A percentile compares a stretch with the other conserved stretches of the same genome.
These are phyloP conservation scores for Galaxias olidus DNA, from an alignment of 2,797 vertebrate genomes.

Conservation along the genomic window DNA sequence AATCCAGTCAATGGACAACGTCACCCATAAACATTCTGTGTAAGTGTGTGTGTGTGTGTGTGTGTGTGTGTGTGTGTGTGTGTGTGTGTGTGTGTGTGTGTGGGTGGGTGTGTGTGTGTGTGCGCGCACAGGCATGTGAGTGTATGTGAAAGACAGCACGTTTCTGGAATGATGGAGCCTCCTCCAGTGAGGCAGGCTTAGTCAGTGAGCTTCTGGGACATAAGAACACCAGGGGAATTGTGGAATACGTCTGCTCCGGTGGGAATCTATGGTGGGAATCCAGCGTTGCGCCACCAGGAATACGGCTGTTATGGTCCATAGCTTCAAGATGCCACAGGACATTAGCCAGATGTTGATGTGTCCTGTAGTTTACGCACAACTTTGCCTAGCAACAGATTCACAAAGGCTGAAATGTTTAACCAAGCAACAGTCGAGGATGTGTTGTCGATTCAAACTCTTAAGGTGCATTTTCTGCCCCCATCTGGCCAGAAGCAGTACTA, in stretches of 20 bases:
- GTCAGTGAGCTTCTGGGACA: slow-evolving; percentile 7
- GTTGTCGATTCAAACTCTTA: not conserved
- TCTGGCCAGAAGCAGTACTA: slow-evolving; percentile 41
- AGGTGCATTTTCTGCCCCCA: slow-evolving; percentile 39
- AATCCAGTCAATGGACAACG: too few species aligned
- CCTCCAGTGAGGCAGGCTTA: slow-evolving; percentile 22
- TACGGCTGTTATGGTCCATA: slow-evolving; percentile 24
- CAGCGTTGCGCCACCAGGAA: slow-evolving; percentile 31
- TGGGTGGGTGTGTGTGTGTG: too few species aligned
- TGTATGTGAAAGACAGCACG: too few species aligned
- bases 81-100: not conserved
- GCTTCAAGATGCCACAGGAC: slow-evolving; percentile 29
- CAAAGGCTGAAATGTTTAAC: too few species aligned
- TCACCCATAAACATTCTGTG: not conserved
- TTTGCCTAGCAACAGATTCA: too few species aligned
- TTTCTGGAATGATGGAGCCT: slow-evolving; percentile 12
- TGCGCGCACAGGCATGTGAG: too few species aligned
- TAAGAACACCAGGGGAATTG: slow-evolving; percentile 12
- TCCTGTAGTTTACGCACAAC: slow-evolving; percentile 38
- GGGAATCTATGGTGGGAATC: slow-evolving; percentile 55
- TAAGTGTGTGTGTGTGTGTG: not conserved
- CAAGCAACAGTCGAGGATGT: too few species aligned
- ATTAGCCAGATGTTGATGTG: slow-evolving; percentile 58
- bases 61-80: slow-evolving; percentile 5
- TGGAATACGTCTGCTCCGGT: slow-evolving; percentile 35